phyloP scores from a whole-genome alignment of 2,113 vertebrate genomes.

The Parus major region DNA sequence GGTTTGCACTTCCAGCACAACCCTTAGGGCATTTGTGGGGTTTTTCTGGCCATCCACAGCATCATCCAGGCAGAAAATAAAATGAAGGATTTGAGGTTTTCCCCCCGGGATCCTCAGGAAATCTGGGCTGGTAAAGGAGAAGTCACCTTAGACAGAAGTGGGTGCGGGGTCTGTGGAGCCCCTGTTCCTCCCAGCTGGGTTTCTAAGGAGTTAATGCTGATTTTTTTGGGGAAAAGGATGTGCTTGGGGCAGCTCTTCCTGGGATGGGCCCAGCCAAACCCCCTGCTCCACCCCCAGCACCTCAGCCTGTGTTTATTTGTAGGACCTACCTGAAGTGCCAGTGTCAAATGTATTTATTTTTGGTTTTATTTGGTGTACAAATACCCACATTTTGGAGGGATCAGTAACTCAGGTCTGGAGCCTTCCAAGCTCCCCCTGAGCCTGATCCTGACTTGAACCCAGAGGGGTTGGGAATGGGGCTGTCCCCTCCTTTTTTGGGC shows the following conservation, averaged over 20 bases:
- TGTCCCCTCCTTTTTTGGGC: background rate
- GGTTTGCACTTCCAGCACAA: background rate
- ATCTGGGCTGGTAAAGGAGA: background rate
- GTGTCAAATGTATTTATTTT: background rate
- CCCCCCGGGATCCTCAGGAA: background rate
- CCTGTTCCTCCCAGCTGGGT: background rate
- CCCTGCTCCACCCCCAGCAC: background rate
- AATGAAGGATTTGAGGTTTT: background rate
- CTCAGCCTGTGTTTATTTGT: background rate
- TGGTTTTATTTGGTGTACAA: background rate
- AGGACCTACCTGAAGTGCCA: constrained; percentile 15
- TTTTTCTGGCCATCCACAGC: fast-evolving
- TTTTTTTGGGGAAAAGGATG: background rate
- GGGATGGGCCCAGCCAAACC: background rate
- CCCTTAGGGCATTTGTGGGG: background rate
- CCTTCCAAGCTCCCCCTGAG: background rate
- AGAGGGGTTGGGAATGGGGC: background rate
- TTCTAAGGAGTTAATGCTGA: background rate
- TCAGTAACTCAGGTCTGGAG: background rate
- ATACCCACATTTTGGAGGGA: too few species aligned
- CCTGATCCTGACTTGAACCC: background rate
- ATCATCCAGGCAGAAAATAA: background rate
- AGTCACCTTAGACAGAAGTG: background rate
- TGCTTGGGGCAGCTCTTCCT: background rate
- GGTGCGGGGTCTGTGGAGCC: background rate